Base-by-base conservation (phyloP, 1,140 invertebrate genomes). In the Sycophila sp. region DNA sequence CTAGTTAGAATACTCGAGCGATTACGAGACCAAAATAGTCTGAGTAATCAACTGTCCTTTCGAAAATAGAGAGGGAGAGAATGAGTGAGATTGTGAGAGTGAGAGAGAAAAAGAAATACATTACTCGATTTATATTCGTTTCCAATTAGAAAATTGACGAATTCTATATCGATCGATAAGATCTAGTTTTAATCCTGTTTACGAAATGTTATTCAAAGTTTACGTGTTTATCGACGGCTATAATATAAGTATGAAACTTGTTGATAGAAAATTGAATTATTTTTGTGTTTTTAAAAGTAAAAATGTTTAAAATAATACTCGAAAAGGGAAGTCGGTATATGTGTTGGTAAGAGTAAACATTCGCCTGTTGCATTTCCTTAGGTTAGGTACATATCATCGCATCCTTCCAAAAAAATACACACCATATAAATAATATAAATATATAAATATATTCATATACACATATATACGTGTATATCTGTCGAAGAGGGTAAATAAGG, bases 341-440 rank as follows among this genome's bases (percentile, higher is more conserved):
- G n/a, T n/a, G n/a, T n/a, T n/a, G n/a, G 26, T 10, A 32, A 30
- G 13, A 30, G 10, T 3, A 4, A 49, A 26, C 34, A 28, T 64
- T 26, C 17, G 22, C 5, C 45, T 11, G 19, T 38, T 6, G 28
- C 32, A 64, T 36, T 49, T 51, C 32, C 30, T 64, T 64, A 51
- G 47, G 22, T 64, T 79, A 83, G 78, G 66, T 77, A 84, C 81
- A 83, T 83, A 84, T 84, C 83, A 84, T 84, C 75, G 78, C 75
- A 77, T 82, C 75, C 77, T 79, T 78, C 69, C 69, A 65, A 64
- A 55, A 71, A 60, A 13, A 15, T 19, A 73, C 65, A 73, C 73
- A 55, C 73, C 67, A 34, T 63, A 70, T 73, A 72, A 68, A 70
- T 70, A n/a, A 73, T 69, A 64, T 49, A 66, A 24, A 69, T 62